Evolutionary conservation across 2,797 vertebrate genomes (phyloP), one percentile per base, ranked within the genome.

Genomic region (Euthynnus affinis): DNA sequence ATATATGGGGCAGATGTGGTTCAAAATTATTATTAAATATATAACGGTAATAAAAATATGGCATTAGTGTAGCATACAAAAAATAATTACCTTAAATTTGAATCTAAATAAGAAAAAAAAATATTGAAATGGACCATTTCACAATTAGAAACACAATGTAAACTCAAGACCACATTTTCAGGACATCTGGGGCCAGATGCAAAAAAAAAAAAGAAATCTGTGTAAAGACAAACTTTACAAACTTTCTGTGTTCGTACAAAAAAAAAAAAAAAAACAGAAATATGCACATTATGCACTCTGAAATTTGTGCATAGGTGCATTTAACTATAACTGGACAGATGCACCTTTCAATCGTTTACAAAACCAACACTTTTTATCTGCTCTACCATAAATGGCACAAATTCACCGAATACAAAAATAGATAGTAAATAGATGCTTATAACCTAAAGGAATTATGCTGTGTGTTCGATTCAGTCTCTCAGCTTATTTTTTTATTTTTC

Each of bases 61-160:
- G 40, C 61, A 65, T 56, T 78, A 59, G 68, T 67, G 64, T 63
- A 52, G 64, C 23, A 3, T 87, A 86, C 49, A 90, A 88, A 88
- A 76, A 82, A 89, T 72, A 76, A 51, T 53, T 75, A 71, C n/a
- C n/a, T 76, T 87, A 80, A 61, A 81, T 77, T 66, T 83, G 37
- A 75, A 51, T 73, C 8, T 71, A 29, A 74, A 71, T 57, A 34
- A 65, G 42, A 76, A 81, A 49, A 9, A 67, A 49, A 78, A 37
- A 37, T 9, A 37, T 9, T 9, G 8, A 37, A 37, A 37, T 29
- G 74, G 42, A 74, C 53, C 55, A 27, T 57, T 42, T 71, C 22
- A 74, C 55, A 64, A 7, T 42, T 42, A 72, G 34, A 70, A 65
- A 78, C 23, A 68, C 55, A 74, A 12, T 74, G 80, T 92, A 86